phyloP scores from a whole-genome alignment of 2,888 invertebrate species.

The Metallyticus violacea region DNA sequence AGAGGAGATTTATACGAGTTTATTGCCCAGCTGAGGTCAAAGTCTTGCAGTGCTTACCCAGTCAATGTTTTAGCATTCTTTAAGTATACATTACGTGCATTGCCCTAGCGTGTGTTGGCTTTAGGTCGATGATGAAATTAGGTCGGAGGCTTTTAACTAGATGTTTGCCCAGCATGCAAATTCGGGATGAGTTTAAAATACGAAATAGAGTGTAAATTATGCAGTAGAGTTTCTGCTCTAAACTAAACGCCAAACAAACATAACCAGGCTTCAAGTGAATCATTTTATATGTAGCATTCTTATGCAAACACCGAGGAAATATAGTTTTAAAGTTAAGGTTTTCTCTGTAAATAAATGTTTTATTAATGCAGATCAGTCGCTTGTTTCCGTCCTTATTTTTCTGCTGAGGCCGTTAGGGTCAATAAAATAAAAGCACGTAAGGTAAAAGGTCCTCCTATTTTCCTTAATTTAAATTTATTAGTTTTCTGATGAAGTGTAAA shows the following conservation, averaged over 20 bases:
- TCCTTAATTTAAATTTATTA: too few relatives aligned
- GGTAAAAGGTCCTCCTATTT: too few relatives aligned
- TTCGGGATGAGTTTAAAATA: neutral
- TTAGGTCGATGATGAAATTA: neutral
- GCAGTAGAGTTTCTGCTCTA: neutral
- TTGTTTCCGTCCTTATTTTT: neutral
- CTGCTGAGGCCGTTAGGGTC: too few relatives aligned
- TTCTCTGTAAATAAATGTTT: neutral
- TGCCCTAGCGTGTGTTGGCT: neutral
- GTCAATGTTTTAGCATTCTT: neutral
- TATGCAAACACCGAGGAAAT: neutral
- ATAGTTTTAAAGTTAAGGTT: too few relatives aligned
- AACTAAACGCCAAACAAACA: neutral
- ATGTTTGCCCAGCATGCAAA: neutral
- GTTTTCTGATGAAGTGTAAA: too few relatives aligned
- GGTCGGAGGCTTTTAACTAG: neutral
- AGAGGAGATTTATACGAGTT: too few relatives aligned
- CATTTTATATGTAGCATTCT: neutral
- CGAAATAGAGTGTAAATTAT: neutral
- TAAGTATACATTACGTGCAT: neutral
- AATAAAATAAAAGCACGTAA: too few relatives aligned
- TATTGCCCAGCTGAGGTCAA: neutral
- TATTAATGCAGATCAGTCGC: neutral
- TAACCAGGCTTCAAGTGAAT: neutral
- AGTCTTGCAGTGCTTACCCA: neutral